Evolutionary conservation across 2,888 invertebrate species (phyloP), one percentile per base, ranked within the genome.

Genomic region (Caenorhabditis angaria): DNA sequence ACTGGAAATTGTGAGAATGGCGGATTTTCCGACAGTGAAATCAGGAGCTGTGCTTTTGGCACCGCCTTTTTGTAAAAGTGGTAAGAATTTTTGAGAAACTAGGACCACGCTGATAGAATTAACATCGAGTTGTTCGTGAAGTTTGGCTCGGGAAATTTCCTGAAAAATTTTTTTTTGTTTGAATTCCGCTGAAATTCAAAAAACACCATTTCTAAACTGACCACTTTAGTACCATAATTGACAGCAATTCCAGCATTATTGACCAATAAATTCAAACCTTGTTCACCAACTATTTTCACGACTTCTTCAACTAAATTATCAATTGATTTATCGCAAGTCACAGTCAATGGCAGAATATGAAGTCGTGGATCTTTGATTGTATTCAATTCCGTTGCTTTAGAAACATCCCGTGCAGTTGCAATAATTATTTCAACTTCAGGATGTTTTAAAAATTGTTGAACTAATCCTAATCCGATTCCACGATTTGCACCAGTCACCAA

Each of bases 401-500:
- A 88, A 58, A 90, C 89, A 85, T 92, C 91, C 81, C 94, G 91
- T 89, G 93, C 94, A 83, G 94, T 93, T 61, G 94, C 94, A 85
- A 95, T 92, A 80, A 94, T 88, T 85, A 90, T 90, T 88, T 91
- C 90, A 78, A 93, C 92, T 61, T 91, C 91, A 83, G 89, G 22
- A 28, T 80, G 88, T 80, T 66, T 54, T 4, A 81, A 22, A 24
- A 78, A 61, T 84, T 92, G 91, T 88, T 92, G 92, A 48, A 95
- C 92, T 84, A 95, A 90, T 74, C 94, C 94, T 63, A 94, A 90
- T 50, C 95, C 95, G 66, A 95, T 90, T 14, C 95, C 95, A 56
- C 95, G 91, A 88, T 94, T 95, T 73, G 93, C 93, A 51, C 95
- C 95, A 51, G 95, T 95, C 81, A 95, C 92, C 85, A 95, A 89